Evolutionary conservation across 2,888 invertebrate species (phyloP), one percentile per base, ranked within the genome.

Genomic region (Calameuta filiformis): DNA sequence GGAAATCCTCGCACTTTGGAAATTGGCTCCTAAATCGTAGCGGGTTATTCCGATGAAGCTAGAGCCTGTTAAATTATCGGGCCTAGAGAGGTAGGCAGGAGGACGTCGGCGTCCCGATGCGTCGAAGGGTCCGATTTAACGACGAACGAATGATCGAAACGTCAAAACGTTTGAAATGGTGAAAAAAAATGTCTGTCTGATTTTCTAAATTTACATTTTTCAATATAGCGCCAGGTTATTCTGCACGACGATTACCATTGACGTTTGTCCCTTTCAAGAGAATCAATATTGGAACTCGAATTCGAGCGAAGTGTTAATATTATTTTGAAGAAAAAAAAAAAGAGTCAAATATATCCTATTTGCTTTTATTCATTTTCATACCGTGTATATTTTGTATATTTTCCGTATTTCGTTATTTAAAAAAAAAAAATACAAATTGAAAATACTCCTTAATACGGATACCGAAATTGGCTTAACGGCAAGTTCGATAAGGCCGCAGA

Each of bases 1-100:
- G 56, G 56, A 56, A 56, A 56, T 56, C 56, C 87, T 85, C 87
- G 89, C 89, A 90, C 90, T 90, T 90, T 89, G 80, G 87, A 88
- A 90, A 90, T 90, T 90, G 88, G 88, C 87, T 89, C 86, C 87
- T 87, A 89, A 89, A 89, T 89, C 87, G 87, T 83, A 76, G 81
- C 84, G 85, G 85, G 86, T 85, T 86, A 89, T 88, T 87, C 83
- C 85, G 85, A 88, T 89, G 87, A 84, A 83, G 84, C 84, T 84
- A 85, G 84, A 56, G 56, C 56, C 88, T 85, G 83, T 85, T 89
- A 87, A 89, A 89, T 89, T 89, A 89, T 87, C 87, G 85, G 77
- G 80, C 77, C 82, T 81, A 79, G 84, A 82, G 83, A 82, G 23
- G 9, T 9, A 56, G 23, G 56, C 23, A 56, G 15, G 56, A 56